Evolutionary conservation across 2,113 vertebrate species (phyloP), one percentile per base, ranked within the genome.

Genomic region (Numenius arquata): DNA sequence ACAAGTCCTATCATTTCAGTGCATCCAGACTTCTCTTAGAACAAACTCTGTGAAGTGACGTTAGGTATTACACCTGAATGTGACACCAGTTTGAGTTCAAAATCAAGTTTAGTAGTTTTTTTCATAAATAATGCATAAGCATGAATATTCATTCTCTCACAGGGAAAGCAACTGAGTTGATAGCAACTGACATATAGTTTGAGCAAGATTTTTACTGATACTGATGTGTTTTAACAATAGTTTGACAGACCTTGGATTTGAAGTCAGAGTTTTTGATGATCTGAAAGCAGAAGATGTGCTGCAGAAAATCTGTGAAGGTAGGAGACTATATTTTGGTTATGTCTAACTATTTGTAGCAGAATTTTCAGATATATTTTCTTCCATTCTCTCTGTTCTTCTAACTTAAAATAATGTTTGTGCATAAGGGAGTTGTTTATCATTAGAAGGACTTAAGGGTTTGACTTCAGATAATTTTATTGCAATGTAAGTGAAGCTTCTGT

Each of bases 221-320:
- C 21, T 53, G 34, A 71, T 93, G n/a, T 96, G 12, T 92, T 95
- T 79, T 92, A 79, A 93, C 41, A 72, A 90, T 16, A 97, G 97
- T n/a, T 96, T 97, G 73, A 93, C 56, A 43, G 98, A 98, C 2
- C 98, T 99, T 61, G 98, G 98, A 62, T 99, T 99, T 97, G 99
- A 99, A 63, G 99, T 99, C 79, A 97, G 87, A 74, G 40, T 84
- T 68, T 99, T 98, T 82, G 92, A 99, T 11, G 95, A 99, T 93
- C 97, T 97, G 59, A 99, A 94, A 97, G 94, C 96, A 68, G 95
- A 91, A 30, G 98, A 99, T 1, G 93, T 99, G 11, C 52, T 97
- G 76, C 67, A 95, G 23, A 97, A 63, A 74, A 98, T 99, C 90
- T n/a, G 34, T 11, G 94, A 98, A 94, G 99, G 99, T 99, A 97